A percentile compares a stretch with the other conserved stretches of the same genome.
Conservation (phyloP, 2,797 vertebrate species). For the Rhabdophis nuchalis region DNA sequence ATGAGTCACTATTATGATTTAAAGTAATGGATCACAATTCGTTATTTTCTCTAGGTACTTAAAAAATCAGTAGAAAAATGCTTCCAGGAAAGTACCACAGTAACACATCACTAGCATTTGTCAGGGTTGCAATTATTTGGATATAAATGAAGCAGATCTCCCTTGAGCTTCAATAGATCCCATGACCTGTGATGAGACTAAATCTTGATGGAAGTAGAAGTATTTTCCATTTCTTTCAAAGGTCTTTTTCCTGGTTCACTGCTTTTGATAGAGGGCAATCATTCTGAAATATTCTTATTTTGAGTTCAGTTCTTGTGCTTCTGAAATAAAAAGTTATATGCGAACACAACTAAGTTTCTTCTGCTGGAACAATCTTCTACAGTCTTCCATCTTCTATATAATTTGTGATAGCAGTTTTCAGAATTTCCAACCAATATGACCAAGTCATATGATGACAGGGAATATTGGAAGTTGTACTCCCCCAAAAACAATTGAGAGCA, state of each 20-base stretch:
- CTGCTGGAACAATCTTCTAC: not conserved
- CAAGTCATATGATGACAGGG: not conserved
- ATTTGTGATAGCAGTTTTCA: not conserved
- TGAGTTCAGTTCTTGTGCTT: not conserved
- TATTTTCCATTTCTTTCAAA: not conserved
- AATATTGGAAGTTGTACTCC: not conserved
- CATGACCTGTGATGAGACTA: not conserved
- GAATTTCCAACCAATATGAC: not conserved
- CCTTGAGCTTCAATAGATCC: not conserved
- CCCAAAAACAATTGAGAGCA: not conserved
- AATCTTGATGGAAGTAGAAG: not conserved
- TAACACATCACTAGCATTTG: not conserved
- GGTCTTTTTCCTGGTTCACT: not conserved
- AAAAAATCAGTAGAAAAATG: not conserved
- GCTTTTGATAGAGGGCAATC: constrained; percentile 10
- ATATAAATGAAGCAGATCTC: not conserved
- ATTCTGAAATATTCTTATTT: not conserved
- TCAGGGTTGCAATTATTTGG: not conserved
- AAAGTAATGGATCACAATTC: not conserved
- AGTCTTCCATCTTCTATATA: not conserved
- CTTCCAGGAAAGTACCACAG: not conserved
- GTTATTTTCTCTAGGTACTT: not conserved
- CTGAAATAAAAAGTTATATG: constrained; percentile 9
- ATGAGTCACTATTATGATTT: not conserved
- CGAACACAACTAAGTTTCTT: constrained; percentile 17